Base-by-base conservation (phyloP, 1,140 invertebrate species). In the Euura saliciscinereae region DNA sequence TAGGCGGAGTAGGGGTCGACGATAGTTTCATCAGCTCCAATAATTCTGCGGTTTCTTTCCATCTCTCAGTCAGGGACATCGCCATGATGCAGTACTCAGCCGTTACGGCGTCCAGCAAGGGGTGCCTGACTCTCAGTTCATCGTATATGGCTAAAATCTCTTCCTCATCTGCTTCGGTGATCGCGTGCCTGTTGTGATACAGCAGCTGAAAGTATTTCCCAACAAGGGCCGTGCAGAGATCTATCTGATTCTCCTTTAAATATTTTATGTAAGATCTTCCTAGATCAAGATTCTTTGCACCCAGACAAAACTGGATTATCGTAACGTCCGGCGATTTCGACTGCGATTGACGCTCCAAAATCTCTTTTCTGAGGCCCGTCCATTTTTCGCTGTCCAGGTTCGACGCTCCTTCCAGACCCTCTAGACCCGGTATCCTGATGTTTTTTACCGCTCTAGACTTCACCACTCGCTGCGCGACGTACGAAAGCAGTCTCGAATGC, bases 21-120 rank as follows among this genome's bases (percentile, higher is more conserved):
- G 83, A 86, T 65, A 89, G 51, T 79, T 90, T 86, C 72, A 91
- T 86, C 77, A 90, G 89, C 68, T 92, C 83, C 7, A 94, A 85
- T 44, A 94, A 76, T 75, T 90, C 84, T 2, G 91, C 65, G 71
- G 89, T 87, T 72, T 91, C 88, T 76, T 88, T 86, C 92, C 92
- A 94, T 70, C 89, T 78, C 71, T 82, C 79, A 10, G 94, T 93
- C 46, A 89, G 78, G 75, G 90, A 91, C 3, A 95, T 79, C 2
- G 88, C 92, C 69, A 80, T 77, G 65, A 94, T 87, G 11, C 92
- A 82, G 80, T 84, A 84, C 78, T 92, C 89, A 73, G 88, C 88
- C 43, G 90, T 91, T 6, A 74, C 76, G 66, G 77, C 79, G 84
- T 94, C 92, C 46, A 94, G 76, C 0, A 89, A 75, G 66, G 88